Percentiles rank a stretch among this genome's conserved stretches.
These are phyloP conservation scores for Thunnus albacares DNA, from an alignment of 2,797 vertebrate species.

Conservation along the genomic window DNA sequence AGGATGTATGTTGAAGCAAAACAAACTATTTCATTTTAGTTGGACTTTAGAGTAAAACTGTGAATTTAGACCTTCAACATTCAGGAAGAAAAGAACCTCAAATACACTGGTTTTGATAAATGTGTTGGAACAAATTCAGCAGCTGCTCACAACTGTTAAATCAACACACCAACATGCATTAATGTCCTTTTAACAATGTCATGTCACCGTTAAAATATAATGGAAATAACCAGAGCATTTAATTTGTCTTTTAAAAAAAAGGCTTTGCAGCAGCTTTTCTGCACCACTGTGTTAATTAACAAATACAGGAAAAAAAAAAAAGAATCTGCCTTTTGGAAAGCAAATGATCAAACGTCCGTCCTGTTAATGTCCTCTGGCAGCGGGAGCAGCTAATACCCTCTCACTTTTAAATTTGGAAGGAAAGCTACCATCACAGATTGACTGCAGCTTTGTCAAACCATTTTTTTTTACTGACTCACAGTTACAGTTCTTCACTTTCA, in stretches of 20 bases:
- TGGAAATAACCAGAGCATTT: background rate
- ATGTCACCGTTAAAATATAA: background rate
- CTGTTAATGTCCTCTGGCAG: conserved; percentile 5
- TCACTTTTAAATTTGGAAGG: background rate
- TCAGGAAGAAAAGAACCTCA: no score
- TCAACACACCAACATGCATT: background rate
- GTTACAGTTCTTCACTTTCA: background rate
- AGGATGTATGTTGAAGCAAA: no score
- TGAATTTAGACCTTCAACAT: no score
- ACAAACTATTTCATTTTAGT: no score
- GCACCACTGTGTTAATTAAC: background rate
- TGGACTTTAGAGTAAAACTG: no score
- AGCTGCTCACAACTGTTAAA: no score
- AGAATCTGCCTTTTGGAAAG: background rate
- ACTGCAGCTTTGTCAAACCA: background rate
- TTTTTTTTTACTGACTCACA: background rate
- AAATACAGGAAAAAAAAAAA: background rate
- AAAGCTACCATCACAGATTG: background rate
- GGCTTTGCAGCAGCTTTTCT: background rate
- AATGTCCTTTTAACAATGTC: background rate
- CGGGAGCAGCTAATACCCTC: background rate
- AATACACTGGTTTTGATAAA: no score
- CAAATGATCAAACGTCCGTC: background rate
- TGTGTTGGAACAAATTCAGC: no score
- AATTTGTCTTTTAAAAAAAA: background rate